Base-by-base conservation (phyloP, 2,797 vertebrate species). In the Melanogrammus aeglefinus region DNA sequence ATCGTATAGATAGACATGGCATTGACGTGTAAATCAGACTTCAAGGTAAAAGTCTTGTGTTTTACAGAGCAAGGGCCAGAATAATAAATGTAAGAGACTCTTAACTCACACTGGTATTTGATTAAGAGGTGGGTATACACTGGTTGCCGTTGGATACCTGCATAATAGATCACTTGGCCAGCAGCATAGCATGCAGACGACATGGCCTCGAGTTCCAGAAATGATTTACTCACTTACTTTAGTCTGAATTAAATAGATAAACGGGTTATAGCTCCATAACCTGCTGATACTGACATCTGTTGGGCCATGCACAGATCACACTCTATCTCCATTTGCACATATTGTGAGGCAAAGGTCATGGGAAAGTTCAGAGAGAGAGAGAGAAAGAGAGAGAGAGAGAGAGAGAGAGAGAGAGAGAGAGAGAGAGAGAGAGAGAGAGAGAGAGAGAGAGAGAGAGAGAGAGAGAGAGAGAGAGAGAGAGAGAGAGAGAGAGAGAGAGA, bases 361-460 rank as follows among this genome's bases (percentile, higher is more conserved):
- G 57, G 57, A 63, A 63, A 63, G 57, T 63, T 63, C 21, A 51
- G n/a, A 27, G 9, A 69, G 24, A 27, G 63, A 27, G 24, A 27
- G 63, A 66, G 24, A 66, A n/a, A 66, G 63, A 66, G n/a, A 66
- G 63, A 66, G n/a, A 24, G n/a, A 66, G 63, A 66, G 63, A 66
- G n/a, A 27, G 63, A 29, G 10, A 27, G 24, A 69, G 63, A 51
- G n/a, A 27, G 2, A 27, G 9, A 13, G 63, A 27, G 24, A 13
- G 63, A 69, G 24, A 69, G 24, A 27, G 63, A 69, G 7, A 27
- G 63, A 69, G 24, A 27, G 9, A 27, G 63, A 69, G 4, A 57
- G 16, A 69, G 63, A 69, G n/a, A 27, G 9, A 69, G 24, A 24
- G 24, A 66, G 63, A 18, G n/a, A 27, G 8, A 27, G n/a, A 12